These are phyloP conservation scores for Diogma glabrata DNA, from an alignment of 2,888 invertebrate genomes.

Conservation along the genomic window DNA sequence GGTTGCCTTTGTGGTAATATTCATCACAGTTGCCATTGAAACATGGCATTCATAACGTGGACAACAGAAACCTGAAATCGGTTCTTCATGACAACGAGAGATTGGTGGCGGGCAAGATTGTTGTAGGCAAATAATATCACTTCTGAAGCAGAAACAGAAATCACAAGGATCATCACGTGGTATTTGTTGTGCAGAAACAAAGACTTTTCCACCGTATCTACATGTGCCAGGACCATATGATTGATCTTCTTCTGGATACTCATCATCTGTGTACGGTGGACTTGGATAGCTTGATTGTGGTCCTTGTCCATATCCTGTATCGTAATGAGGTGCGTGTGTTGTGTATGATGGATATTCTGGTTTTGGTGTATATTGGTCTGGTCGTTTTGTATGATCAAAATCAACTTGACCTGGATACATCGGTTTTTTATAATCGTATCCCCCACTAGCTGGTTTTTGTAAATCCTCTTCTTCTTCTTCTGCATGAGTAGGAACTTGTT, in stretches of 20 bases:
- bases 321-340: slow-evolving; percentile 11
- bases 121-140: slow-evolving; percentile 88
- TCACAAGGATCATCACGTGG: slow-evolving; percentile 90
- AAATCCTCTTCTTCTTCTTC: not conserved
- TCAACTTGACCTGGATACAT: not conserved
- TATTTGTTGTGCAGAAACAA: slow-evolving; percentile 90
- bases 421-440: slow-evolving; percentile 7
- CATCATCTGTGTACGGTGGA: slow-evolving; percentile 41
- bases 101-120: slow-evolving; percentile 94
- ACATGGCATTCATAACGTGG: slow-evolving; percentile 90
- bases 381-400: not conserved
- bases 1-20: slow-evolving; percentile 76
- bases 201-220: slow-evolving; percentile 82
- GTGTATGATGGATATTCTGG: slow-evolving; percentile 1
- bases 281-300: too few relatives aligned
- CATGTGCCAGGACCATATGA: slow-evolving; percentile 82
- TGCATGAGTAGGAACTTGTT: not conserved
- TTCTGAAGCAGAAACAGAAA: slow-evolving; percentile 94
- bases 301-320: slow-evolving; percentile 14
- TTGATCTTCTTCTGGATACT: slow-evolving; percentile 54
- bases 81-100: slow-evolving; percentile 81
- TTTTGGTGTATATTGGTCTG: not conserved
- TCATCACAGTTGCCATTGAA: slow-evolving; percentile 69
- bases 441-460: not conserved
- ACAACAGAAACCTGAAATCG: slow-evolving; percentile 88